Percentiles rank a stretch among this genome's conserved stretches.
These are phyloP conservation scores for Nannospalax galili DNA, from an alignment of 2,113 vertebrate species.

Conservation along the genomic window DNA sequence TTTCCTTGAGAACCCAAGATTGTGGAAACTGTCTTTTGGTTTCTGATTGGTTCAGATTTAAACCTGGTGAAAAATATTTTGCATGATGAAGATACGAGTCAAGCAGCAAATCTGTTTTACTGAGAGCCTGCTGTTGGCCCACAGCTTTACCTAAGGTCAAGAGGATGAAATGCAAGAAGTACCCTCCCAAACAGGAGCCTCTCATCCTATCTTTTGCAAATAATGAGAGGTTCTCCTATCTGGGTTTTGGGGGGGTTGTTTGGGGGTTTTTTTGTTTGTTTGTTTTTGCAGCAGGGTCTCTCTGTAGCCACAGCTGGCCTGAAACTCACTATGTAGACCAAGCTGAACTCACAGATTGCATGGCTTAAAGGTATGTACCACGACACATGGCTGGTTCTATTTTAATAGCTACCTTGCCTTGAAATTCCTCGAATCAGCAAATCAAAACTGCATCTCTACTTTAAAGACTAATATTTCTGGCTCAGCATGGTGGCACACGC, in stretches of 20 bases:
- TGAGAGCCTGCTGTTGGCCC: background rate
- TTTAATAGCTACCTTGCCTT: background rate
- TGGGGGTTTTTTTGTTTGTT: too few relatives aligned
- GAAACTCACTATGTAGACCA: too few relatives aligned
- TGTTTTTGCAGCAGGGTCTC: too few relatives aligned
- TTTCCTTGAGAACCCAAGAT: constrained; percentile 33
- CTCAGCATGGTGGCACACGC: too few relatives aligned
- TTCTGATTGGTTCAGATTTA: constrained; percentile 31
- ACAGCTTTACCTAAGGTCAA: background rate
- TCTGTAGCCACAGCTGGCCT: too few relatives aligned
- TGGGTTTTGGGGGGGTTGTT: background rate
- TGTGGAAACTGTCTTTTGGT: background rate
- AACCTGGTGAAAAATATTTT: background rate
- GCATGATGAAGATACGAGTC: background rate
- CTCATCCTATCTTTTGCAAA: background rate
- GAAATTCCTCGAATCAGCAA: background rate
- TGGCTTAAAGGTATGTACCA: too few relatives aligned
- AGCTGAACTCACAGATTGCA: too few relatives aligned
- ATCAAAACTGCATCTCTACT: background rate
- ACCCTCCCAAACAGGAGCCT: background rate
- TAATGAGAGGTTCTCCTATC: background rate
- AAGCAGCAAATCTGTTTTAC: constrained; percentile 34
- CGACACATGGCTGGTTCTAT: too few relatives aligned
- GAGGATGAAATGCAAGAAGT: constrained; percentile 12
- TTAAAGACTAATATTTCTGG: constrained; percentile 23